Evolutionary conservation across 2,888 invertebrate genomes (phyloP).

Genomic region (Cephalotes varians): DNA sequence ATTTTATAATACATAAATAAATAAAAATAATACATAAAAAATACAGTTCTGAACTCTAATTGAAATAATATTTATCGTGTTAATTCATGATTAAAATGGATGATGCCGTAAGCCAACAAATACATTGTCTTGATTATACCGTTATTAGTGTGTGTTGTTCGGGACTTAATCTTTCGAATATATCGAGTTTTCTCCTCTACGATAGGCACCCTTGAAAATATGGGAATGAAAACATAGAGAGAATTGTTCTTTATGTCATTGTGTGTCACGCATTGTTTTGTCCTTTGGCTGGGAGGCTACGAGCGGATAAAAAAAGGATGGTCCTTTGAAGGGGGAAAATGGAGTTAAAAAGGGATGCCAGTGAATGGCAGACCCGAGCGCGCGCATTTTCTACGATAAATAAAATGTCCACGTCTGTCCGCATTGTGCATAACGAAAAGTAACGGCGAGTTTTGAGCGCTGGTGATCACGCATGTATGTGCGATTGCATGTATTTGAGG

Average conservation of each 20-base stretch:
- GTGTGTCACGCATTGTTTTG: conserved; percentile 38
- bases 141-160: conserved; percentile 6
- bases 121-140: neutral
- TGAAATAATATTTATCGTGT: neutral
- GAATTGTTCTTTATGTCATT: conserved; percentile 39
- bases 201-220: conserved; percentile 18
- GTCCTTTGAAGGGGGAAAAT: neutral
- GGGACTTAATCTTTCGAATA: neutral
- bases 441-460: conserved; percentile 27
- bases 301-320: conserved; percentile 37
- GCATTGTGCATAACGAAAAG: conserved; percentile 59
- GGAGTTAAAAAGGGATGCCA: conserved; percentile 14
- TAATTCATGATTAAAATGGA: neutral
- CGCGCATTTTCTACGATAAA: conserved; percentile 62
- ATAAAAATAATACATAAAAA: too few species aligned
- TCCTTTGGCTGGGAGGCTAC: conserved; percentile 5
- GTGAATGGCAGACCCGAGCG: conserved; percentile 56
- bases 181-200: neutral
- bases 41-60: neutral
- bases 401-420: conserved; percentile 66
- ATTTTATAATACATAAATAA: too few species aligned
- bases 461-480: too few species aligned
- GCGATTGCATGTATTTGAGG: neutral
- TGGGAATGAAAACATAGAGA: conserved; percentile 47
- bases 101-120: neutral